These are phyloP conservation scores for Tipula unca DNA, from an alignment of 2,888 invertebrate species.

Conservation along the genomic window DNA sequence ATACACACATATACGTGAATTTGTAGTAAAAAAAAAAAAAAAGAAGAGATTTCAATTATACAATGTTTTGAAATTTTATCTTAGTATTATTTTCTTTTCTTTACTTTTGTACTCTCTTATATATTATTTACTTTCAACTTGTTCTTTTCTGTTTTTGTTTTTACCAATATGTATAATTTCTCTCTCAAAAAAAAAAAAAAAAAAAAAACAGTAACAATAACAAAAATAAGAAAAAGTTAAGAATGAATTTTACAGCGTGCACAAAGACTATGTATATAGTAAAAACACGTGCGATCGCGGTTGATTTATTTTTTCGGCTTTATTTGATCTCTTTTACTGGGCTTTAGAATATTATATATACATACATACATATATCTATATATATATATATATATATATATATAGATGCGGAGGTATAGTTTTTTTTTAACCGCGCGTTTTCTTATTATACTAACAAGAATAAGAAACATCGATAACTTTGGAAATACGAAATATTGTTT, in stretches of 20 bases:
- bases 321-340: constrained; percentile 8
- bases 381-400: too few species aligned
- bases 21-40: neutral
- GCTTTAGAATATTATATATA: neutral
- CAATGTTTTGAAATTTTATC: neutral
- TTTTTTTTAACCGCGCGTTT: constrained; percentile 8
- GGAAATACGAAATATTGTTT: neutral
- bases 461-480: neutral
- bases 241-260: constrained; percentile 14
- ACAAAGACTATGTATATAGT: neutral
- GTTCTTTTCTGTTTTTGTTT: constrained; percentile 3
- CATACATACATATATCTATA: too few species aligned
- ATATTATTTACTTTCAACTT: neutral
- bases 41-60: neutral
- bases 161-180: constrained; percentile 4
- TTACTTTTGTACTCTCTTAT: neutral
- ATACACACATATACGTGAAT: neutral
- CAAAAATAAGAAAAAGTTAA: constrained; percentile 9
- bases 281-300: constrained; percentile 14
- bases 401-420: constrained; percentile 8
- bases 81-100: neutral
- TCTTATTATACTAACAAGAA: neutral
- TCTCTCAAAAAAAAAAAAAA: neutral
- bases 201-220: neutral
- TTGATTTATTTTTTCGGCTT: constrained; percentile 14